A percentile compares a stretch with the other conserved stretches of the same genome.
Conservation (phyloP, 2,113 vertebrate genomes). For the Calyptomena viridis region DNA sequence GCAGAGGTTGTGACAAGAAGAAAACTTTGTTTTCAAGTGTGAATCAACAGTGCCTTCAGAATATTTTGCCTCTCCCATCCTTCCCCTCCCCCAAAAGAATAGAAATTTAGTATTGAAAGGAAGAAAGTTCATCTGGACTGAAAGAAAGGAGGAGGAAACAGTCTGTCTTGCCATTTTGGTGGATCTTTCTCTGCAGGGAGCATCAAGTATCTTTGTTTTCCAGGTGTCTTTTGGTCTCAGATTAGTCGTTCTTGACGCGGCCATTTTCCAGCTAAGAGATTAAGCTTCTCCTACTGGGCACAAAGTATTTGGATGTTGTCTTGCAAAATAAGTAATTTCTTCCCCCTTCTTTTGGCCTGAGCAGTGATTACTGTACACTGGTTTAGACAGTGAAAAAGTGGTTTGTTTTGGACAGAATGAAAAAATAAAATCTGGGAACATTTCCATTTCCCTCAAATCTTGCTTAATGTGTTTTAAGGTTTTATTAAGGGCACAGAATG, state of each 20-base stretch:
- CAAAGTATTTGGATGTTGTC: not conserved
- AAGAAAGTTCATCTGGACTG: not conserved
- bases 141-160: not conserved
- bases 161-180: not conserved
- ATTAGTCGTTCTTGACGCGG: not conserved
- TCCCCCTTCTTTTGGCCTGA: not conserved
- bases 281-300: not conserved
- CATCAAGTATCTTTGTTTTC: not conserved
- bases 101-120: not conserved
- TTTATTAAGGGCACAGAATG: constrained; percentile 6
- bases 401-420: not conserved
- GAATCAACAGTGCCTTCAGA: not conserved
- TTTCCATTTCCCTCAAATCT: not conserved
- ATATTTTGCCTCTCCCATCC: rapidly evolving
- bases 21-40: not conserved
- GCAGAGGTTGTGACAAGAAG: not conserved
- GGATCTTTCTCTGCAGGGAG: not conserved
- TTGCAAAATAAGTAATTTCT: not conserved
- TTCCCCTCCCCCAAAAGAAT: not conserved
- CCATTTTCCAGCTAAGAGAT: not conserved
- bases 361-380: not conserved
- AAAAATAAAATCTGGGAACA: not conserved
- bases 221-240: not conserved
- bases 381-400: not conserved
- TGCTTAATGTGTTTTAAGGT: not conserved